A percentile compares a stretch with the other conserved stretches of the same genome.
phyloP scores from a whole-genome alignment of 2,797 vertebrate genomes.

The Cyprinodon diabolis region DNA sequence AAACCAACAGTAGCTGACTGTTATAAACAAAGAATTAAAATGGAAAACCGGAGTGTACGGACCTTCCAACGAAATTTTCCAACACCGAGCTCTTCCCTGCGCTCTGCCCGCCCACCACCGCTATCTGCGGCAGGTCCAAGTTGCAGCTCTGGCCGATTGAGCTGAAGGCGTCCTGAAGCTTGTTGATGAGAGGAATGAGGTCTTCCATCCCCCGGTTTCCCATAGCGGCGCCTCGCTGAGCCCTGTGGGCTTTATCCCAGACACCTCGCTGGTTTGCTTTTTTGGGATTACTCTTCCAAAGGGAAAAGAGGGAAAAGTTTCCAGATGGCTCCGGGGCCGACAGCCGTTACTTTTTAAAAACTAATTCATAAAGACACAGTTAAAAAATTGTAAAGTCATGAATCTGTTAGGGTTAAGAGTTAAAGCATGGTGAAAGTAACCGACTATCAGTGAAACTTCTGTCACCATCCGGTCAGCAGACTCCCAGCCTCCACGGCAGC shows the following conservation, averaged over 20 bases:
- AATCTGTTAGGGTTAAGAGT: too few species aligned
- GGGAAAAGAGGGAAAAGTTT: constrained; percentile 45
- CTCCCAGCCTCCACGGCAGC: constrained; percentile 65
- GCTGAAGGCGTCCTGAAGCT: constrained; percentile 96
- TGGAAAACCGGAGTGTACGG: constrained; percentile 37
- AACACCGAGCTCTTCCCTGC: constrained; percentile 96
- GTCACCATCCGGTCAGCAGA: constrained; percentile 84
- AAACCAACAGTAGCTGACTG: not conserved
- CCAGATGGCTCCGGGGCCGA: constrained; percentile 23
- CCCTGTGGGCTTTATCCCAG: constrained; percentile 33
- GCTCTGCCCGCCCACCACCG: constrained; percentile 96
- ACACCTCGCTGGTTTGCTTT: constrained; percentile 23
- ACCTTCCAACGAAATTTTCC: constrained; percentile 97
- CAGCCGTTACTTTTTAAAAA: not conserved
- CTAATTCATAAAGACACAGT: not conserved
- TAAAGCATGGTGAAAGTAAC: constrained; percentile 38
- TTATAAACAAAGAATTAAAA: not conserved
- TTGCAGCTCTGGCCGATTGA: constrained; percentile 95
- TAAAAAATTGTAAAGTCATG: not conserved
- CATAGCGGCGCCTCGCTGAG: constrained; percentile 78
- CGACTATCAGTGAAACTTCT: constrained; percentile 65
- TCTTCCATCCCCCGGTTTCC: constrained; percentile 98
- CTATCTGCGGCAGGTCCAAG: constrained; percentile 95
- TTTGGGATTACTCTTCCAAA: constrained; percentile 13
- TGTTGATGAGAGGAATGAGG: constrained; percentile 94